phyloP scores from a whole-genome alignment of 1,140 invertebrate species.

The Bombus turneri region DNA sequence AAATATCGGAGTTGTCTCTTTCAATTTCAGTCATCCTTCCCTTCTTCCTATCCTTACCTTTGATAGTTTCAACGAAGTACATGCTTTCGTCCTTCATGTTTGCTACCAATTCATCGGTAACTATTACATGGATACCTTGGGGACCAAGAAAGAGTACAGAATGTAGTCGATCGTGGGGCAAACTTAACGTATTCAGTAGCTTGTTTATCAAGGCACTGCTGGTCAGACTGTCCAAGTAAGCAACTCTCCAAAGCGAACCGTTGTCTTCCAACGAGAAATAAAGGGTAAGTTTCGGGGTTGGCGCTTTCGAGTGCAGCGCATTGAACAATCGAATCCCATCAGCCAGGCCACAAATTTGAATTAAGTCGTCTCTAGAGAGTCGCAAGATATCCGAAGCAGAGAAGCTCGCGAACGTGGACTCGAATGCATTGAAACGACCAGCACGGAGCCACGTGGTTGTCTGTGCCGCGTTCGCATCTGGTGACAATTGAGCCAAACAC shows the following conservation, averaged over 20 bases:
- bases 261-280: slow-evolving; percentile 89
- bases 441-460: slow-evolving; percentile 91
- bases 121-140: slow-evolving; percentile 87
- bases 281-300: slow-evolving; percentile 89
- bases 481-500: slow-evolving; percentile 78
- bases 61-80: slow-evolving; percentile 84
- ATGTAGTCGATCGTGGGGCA: slow-evolving; percentile 84
- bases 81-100: slow-evolving; percentile 87
- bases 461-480: slow-evolving; percentile 87
- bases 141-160: slow-evolving; percentile 89
- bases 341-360: slow-evolving; percentile 96
- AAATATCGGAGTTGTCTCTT: not conserved
- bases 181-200: slow-evolving; percentile 84
- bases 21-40: not conserved
- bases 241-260: slow-evolving; percentile 87
- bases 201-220: slow-evolving; percentile 87
- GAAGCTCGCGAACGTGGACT: slow-evolving; percentile 91
- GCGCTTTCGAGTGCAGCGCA: slow-evolving; percentile 90
- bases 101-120: slow-evolving; percentile 89
- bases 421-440: slow-evolving; percentile 90
- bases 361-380: slow-evolving; percentile 93
- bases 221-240: slow-evolving; percentile 89
- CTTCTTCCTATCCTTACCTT: slow-evolving; percentile 72
- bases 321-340: slow-evolving; percentile 96
- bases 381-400: slow-evolving; percentile 93